phyloP scores from a whole-genome alignment of 2,113 vertebrate genomes.

The Myanophis thanlyinensis region DNA sequence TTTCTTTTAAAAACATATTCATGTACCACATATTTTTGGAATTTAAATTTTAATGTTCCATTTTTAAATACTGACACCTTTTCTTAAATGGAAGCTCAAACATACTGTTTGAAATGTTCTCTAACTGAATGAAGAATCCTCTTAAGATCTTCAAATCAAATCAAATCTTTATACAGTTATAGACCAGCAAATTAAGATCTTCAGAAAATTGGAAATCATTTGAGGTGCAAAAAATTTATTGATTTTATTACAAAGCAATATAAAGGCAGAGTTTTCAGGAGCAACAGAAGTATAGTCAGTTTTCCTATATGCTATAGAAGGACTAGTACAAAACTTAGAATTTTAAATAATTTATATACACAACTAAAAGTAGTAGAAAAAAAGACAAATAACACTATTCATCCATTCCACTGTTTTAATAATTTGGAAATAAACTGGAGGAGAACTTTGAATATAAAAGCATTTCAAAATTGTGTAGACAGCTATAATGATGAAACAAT shows the following conservation, averaged over 20 bases:
- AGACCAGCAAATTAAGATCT: background rate
- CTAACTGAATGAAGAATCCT: background rate
- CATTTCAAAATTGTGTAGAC: background rate
- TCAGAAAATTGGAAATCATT: background rate
- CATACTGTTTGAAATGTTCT: background rate
- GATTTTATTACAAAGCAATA: background rate
- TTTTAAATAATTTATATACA: background rate
- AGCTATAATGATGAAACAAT: background rate
- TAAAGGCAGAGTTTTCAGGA: background rate
- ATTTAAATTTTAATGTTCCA: background rate
- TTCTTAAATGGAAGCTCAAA: background rate
- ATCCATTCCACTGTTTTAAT: background rate
- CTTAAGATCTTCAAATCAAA: background rate
- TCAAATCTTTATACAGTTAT: background rate
- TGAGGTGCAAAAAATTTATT: background rate
- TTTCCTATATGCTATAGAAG: background rate
- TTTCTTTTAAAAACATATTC: conserved; percentile 40
- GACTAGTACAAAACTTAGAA: background rate
- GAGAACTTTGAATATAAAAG: background rate
- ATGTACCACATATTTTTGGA: conserved; percentile 35
- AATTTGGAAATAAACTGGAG: background rate
- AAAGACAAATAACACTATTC: background rate
- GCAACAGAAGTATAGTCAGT: background rate
- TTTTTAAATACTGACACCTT: background rate
- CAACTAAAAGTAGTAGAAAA: background rate